Percentiles rank a stretch among this genome's conserved stretches.
phyloP scores from a whole-genome alignment of 2,888 invertebrate genomes.

The Perizoma affinitatum region DNA sequence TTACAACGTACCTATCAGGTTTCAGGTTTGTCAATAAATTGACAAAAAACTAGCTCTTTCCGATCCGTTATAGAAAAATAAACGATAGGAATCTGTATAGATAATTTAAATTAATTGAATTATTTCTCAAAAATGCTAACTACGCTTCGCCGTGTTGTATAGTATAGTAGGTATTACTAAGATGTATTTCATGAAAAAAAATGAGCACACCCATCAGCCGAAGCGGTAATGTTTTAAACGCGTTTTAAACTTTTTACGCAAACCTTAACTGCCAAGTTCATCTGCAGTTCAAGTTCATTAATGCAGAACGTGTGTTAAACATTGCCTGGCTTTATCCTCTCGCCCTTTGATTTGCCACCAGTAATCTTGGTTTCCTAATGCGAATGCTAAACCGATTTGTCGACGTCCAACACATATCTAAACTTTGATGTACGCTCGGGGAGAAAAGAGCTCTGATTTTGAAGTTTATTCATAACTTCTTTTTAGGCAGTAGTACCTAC shows the following conservation, averaged over 20 bases:
- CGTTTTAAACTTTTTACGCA: conserved; percentile 26
- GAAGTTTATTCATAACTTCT: no score
- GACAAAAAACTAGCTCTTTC: neutral
- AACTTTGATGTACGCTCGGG: conserved; percentile 64
- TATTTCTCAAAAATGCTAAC: no score
- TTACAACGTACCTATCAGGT: neutral
- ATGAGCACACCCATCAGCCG: neutral
- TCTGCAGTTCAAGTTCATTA: conserved; percentile 64
- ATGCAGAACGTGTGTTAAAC: conserved; percentile 63
- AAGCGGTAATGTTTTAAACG: conserved; percentile 2
- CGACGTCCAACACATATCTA: conserved; percentile 72
- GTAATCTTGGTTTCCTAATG: conserved; percentile 68
- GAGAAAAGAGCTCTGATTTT: conserved; percentile 25
- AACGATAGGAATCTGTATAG: no score
- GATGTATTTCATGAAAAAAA: no score
- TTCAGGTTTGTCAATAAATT: conserved; percentile 10
- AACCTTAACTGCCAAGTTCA: conserved; percentile 27
- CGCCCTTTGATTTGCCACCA: conserved; percentile 63
- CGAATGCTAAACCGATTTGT: conserved; percentile 76
- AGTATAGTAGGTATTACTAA: no score
- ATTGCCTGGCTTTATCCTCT: conserved; percentile 52
- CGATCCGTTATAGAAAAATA: neutral
- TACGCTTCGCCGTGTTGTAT: no score
- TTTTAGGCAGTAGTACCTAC: no score
- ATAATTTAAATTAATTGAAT: no score